phyloP scores from a whole-genome alignment of 2,888 invertebrate genomes.

The Danaus chrysippus region DNA sequence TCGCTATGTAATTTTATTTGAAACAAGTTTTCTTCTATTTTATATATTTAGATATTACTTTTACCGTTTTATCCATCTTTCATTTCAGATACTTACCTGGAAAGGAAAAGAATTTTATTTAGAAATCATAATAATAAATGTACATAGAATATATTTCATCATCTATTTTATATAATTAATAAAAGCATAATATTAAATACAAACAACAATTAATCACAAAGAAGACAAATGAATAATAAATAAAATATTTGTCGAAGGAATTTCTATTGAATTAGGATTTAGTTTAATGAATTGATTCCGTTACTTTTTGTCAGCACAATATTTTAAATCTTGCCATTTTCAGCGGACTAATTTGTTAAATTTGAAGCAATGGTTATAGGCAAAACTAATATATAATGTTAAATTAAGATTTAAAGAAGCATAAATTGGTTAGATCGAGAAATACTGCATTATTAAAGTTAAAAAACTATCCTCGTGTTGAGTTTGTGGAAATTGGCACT shows the following conservation, averaged over 20 bases:
- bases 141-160: neutral
- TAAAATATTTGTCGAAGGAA: neutral
- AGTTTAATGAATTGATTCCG: neutral
- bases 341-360: too few relatives aligned
- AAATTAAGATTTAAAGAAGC: too few relatives aligned
- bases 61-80: conserved; percentile 17
- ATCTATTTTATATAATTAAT: neutral
- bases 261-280: neutral
- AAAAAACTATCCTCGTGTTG: conserved; percentile 23
- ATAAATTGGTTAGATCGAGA: neutral
- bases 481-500: conserved; percentile 40
- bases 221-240: conserved; percentile 2
- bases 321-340: neutral
- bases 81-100: conserved; percentile 56
- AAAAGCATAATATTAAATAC: neutral
- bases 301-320: neutral
- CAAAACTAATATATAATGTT: conserved; percentile 1
- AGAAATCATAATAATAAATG: conserved; percentile 3
- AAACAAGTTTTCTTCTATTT: conserved; percentile 16
- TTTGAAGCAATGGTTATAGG: neutral
- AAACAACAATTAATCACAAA: neutral
- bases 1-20: conserved; percentile 32
- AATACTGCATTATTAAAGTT: conserved; percentile 25
- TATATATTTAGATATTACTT: neutral
- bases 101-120: conserved; percentile 39